Base-by-base conservation (phyloP, 1,140 invertebrate genomes). In the Lucilia sericata region DNA sequence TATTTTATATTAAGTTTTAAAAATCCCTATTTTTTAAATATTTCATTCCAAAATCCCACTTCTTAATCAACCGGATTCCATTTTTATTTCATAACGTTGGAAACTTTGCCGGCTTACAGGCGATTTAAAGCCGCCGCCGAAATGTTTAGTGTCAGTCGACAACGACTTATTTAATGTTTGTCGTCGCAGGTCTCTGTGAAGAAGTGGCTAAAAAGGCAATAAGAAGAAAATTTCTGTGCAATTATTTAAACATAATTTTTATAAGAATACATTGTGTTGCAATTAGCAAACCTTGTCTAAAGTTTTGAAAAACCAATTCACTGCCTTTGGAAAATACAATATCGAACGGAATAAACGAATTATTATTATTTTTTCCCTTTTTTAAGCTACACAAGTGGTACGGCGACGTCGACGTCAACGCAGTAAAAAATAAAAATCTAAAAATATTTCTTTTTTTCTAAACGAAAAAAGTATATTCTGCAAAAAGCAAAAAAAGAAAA, bases 371-470 rank as follows among this genome's bases (percentile, higher is more conserved):
- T 21, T 7, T 70, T n/a, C n/a, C n/a, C n/a, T 0, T 19, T 19
- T 30, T 30, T 30, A 30, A 30, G 25, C 25, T 25, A 19, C 65
- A 70, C 4, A 55, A n/a, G 75, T 78, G 75, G n/a, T 17, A 78
- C 42, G 47, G 47, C 25, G 76, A 80, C 34, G 30, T 19, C 7
- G 21, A 78, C 75, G 76, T 70, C 21, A 25, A 70, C 76, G 76
- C 76, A 80, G 76, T n/a, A 80, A 25, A 80, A 30, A 42, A 42
- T n/a, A 14, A 30, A 80, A 80, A 80, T 80, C 76, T 80, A 80
- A 80, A 80, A 80, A 80, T 80, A 80, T 80, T 80, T 80, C 76
- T 80, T 80, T 49, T 80, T 80, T 80, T 80, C 19, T 14, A 51
- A n/a, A 21, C 21, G 49, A 80, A 47, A 47, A 49, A 47, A 80